Evolutionary conservation across 2,888 invertebrate species (phyloP).

Genomic region (Terebella lapidaria): DNA sequence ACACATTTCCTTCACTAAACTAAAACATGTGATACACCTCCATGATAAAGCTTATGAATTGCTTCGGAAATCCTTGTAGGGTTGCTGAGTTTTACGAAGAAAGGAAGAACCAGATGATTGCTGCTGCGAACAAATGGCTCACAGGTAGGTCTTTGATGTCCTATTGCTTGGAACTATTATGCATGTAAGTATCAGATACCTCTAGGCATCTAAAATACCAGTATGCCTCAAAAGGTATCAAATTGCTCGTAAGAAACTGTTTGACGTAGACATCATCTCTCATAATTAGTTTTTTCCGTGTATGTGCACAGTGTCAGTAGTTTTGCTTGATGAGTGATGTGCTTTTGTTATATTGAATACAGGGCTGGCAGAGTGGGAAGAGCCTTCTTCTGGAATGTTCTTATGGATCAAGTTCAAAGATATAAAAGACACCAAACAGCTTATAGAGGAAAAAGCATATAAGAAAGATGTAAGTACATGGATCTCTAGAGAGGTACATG

Average conservation of each 20-base stretch:
- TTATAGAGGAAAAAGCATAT: slow-evolving; percentile 68
- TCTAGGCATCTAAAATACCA: too few species aligned
- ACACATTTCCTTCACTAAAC: too few species aligned
- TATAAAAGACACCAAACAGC: slow-evolving; percentile 67
- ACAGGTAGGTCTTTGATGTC: slow-evolving; percentile 49
- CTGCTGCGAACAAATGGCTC: slow-evolving; percentile 61
- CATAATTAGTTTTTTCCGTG: too few species aligned
- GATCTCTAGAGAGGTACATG: too few species aligned
- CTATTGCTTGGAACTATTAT: too few species aligned
- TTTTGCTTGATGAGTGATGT: not conserved
- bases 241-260: too few species aligned
- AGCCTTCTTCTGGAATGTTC: slow-evolving; percentile 72
- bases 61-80: slow-evolving; percentile 22
- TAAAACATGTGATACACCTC: too few species aligned
- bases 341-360: not conserved
- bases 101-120: slow-evolving; percentile 63
- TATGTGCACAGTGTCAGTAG: too few species aligned
- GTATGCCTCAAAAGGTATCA: too few species aligned
- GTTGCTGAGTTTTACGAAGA: slow-evolving; percentile 64
- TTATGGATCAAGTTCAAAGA: slow-evolving; percentile 69
- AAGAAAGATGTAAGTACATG: slow-evolving; percentile 65
- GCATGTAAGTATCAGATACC: too few species aligned
- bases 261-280: too few species aligned
- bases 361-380: slow-evolving; percentile 64
- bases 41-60: too few species aligned